Conservation (phyloP, 2,888 invertebrate species). For the Hipparchia semele region DNA sequence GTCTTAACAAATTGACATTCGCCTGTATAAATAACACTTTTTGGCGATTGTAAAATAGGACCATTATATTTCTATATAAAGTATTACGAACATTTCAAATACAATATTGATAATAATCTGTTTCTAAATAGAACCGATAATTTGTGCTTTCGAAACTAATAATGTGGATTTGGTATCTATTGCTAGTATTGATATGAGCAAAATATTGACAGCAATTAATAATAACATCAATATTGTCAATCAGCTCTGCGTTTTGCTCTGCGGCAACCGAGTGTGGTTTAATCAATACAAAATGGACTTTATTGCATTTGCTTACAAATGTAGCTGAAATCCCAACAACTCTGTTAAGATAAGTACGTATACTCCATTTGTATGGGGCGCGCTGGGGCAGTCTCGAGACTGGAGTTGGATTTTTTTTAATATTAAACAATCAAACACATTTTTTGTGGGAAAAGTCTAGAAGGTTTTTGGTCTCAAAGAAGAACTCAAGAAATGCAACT, state of each 20-base stretch:
- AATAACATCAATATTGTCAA: not conserved
- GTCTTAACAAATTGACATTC: too few relatives aligned
- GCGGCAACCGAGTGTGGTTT: not conserved
- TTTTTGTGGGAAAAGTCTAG: too few relatives aligned
- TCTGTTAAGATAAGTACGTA: not conserved
- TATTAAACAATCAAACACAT: too few relatives aligned
- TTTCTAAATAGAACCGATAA: not conserved
- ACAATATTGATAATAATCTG: not conserved
- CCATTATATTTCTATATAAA: too few relatives aligned
- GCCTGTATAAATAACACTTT: too few relatives aligned
- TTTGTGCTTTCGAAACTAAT: not conserved
- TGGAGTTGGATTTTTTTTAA: too few relatives aligned
- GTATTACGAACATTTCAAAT: not conserved
- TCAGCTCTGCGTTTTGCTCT: not conserved
- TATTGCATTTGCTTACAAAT: not conserved
- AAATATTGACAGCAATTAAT: conserved; percentile 3
- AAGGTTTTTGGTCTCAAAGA: too few relatives aligned
- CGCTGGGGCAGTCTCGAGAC: too few relatives aligned
- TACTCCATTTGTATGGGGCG: too few relatives aligned
- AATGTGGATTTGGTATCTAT: not conserved
- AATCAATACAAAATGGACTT: not conserved
- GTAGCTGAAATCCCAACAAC: not conserved
- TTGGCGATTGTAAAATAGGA: too few relatives aligned
- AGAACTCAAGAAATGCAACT: too few relatives aligned
- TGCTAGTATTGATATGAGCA: not conserved